phyloP scores from a whole-genome alignment of 2,888 invertebrate genomes.

The Beris morrisii region DNA sequence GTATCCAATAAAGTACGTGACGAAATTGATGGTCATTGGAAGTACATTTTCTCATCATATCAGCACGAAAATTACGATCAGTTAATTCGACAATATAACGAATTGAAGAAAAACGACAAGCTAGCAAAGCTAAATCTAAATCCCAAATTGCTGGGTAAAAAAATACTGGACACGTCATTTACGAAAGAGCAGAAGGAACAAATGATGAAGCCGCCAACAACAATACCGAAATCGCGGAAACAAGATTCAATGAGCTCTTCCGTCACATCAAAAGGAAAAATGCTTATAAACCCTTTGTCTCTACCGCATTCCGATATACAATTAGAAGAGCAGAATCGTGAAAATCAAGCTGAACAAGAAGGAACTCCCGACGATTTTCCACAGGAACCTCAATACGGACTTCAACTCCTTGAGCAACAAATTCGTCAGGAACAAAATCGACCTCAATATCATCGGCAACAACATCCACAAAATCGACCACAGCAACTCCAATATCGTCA shows the following conservation, averaged over 20 bases:
- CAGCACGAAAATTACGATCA: constrained; percentile 50
- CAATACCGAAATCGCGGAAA: too few relatives aligned
- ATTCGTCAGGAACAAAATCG: too few relatives aligned
- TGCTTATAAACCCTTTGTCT: too few relatives aligned
- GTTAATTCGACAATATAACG: constrained; percentile 46
- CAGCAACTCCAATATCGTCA: not conserved
- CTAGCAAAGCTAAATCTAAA: constrained; percentile 47
- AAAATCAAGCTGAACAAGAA: too few relatives aligned
- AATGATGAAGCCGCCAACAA: not conserved
- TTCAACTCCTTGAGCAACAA: too few relatives aligned
- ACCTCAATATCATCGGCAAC: too few relatives aligned
- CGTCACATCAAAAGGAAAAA: too few relatives aligned
- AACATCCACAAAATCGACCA: not conserved
- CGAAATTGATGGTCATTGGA: constrained; percentile 60
- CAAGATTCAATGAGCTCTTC: too few relatives aligned
- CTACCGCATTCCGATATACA: not conserved
- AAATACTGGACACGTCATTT: constrained; percentile 16
- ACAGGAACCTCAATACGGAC: too few relatives aligned
- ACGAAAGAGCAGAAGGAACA: constrained; percentile 5
- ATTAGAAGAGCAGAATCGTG: not conserved
- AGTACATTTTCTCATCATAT: constrained; percentile 58
- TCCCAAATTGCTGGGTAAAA: constrained; percentile 45
- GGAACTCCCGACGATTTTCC: too few relatives aligned
- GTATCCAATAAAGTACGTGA: constrained; percentile 56
- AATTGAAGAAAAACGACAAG: constrained; percentile 46